phyloP scores from a whole-genome alignment of 2,888 invertebrate species.

The Nomada hirtipes region DNA sequence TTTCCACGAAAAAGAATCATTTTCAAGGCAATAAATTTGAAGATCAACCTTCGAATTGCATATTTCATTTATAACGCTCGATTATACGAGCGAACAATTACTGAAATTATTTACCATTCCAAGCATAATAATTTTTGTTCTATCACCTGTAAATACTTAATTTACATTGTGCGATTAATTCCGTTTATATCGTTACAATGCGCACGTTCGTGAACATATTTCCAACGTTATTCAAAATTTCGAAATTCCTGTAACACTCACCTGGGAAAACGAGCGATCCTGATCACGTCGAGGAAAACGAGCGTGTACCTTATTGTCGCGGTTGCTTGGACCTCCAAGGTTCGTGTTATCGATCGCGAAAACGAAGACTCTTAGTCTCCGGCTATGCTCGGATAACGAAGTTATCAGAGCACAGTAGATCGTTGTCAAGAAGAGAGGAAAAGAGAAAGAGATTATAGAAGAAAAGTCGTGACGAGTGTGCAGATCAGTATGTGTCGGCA shows the following conservation, averaged over 20 bases:
- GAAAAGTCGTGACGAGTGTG: conserved; percentile 13
- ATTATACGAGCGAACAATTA: too few species aligned
- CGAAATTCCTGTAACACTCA: background rate
- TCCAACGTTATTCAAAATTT: background rate
- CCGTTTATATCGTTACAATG: too few species aligned
- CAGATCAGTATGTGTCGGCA: background rate
- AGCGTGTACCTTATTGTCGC: conserved; percentile 4
- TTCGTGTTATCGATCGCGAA: conserved; percentile 24
- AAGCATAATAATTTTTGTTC: too few species aligned
- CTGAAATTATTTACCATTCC: too few species aligned
- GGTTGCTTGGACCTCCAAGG: background rate
- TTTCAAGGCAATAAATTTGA: too few species aligned
- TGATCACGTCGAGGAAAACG: background rate
- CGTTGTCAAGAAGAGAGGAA: conserved; percentile 17
- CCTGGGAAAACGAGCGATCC: background rate
- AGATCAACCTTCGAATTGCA: too few species aligned
- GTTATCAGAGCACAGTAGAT: conserved; percentile 25
- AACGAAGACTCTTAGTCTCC: conserved; percentile 4
- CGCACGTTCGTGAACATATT: too few species aligned
- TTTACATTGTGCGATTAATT: background rate
- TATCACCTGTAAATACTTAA: background rate
- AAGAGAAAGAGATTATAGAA: conserved; percentile 8
- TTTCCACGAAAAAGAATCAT: too few species aligned
- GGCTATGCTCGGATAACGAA: conserved; percentile 9
- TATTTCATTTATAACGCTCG: too few species aligned